Evolutionary conservation across 2,113 vertebrate genomes (phyloP).

Genomic region (Microtus oregoni): DNA sequence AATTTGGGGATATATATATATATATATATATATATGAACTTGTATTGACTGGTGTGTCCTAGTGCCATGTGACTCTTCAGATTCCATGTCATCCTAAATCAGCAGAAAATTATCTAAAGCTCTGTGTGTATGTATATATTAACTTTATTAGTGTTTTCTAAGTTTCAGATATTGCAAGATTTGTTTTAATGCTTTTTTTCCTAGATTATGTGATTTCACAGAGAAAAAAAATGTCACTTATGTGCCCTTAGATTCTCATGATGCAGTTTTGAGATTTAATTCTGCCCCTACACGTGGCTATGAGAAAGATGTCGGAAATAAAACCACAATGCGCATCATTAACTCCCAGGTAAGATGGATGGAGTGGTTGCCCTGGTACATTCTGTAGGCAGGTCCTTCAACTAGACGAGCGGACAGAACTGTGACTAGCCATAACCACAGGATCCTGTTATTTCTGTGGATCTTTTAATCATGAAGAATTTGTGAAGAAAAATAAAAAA

Average conservation of each 20-base stretch:
- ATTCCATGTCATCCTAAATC: neutral
- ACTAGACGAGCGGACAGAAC: neutral
- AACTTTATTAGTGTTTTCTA: neutral
- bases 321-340: slow-evolving; percentile 97
- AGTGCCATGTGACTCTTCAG: neutral
- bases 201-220: slow-evolving; percentile 45
- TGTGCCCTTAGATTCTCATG: slow-evolving; percentile 93
- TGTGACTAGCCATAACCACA: neutral
- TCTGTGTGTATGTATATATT: neutral
- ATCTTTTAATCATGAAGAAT: neutral
- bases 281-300: slow-evolving; percentile 95
- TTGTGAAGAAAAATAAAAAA: neutral
- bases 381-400: neutral
- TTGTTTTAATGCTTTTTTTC: slow-evolving; percentile 18
- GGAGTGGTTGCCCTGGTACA: neutral
- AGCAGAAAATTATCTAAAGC: neutral
- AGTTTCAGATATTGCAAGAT: slow-evolving; percentile 50
- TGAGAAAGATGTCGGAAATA: slow-evolving; percentile 97
- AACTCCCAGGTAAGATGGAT: slow-evolving; percentile 96
- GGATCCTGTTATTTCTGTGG: neutral
- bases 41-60: neutral
- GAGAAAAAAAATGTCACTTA: slow-evolving; percentile 49
- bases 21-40: no score
- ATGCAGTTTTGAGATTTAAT: slow-evolving; percentile 97
- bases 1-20: neutral